Evolutionary conservation across 2,797 vertebrate genomes (phyloP).

Genomic region (Xenops minutus): DNA sequence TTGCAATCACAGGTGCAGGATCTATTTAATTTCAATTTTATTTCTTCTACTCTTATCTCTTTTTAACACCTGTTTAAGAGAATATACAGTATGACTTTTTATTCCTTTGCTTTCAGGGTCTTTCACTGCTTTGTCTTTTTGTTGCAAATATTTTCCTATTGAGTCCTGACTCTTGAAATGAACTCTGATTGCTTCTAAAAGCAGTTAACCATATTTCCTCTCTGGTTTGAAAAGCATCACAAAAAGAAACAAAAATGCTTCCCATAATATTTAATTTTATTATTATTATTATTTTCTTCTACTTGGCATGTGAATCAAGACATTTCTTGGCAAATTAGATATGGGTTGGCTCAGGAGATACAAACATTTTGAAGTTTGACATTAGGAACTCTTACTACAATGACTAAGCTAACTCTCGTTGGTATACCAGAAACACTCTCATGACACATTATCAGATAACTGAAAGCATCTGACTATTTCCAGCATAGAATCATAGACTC

Average conservation of each 20-base stretch:
- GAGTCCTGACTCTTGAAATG: not conserved
- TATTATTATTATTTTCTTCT: not conserved
- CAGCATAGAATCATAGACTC: too few species aligned
- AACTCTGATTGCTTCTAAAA: not conserved
- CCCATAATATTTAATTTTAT: not conserved
- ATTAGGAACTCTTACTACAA: not conserved
- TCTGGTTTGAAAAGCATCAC: not conserved
- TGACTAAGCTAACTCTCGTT: not conserved
- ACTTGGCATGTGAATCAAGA: not conserved
- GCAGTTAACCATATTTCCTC: not conserved
- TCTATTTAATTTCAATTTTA: not conserved
- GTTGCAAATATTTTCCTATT: constrained; percentile 21
- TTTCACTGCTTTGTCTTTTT: constrained; percentile 11
- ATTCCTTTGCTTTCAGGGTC: not conserved
- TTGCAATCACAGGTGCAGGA: not conserved
- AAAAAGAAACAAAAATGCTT: not conserved
- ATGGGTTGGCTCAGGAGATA: not conserved
- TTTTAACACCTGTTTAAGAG: constrained; percentile 12
- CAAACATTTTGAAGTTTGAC: not conserved
- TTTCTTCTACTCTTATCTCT: constrained; percentile 19
- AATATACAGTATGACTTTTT: not conserved
- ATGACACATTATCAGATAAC: not conserved
- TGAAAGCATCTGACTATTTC: not conserved
- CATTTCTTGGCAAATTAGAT: not conserved
- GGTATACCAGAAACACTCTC: not conserved